A percentile compares a stretch with the other conserved stretches of the same genome.
Evolutionary conservation across 2,797 vertebrate species (phyloP).

Genomic region (Pseudochirops corinnae): DNA sequence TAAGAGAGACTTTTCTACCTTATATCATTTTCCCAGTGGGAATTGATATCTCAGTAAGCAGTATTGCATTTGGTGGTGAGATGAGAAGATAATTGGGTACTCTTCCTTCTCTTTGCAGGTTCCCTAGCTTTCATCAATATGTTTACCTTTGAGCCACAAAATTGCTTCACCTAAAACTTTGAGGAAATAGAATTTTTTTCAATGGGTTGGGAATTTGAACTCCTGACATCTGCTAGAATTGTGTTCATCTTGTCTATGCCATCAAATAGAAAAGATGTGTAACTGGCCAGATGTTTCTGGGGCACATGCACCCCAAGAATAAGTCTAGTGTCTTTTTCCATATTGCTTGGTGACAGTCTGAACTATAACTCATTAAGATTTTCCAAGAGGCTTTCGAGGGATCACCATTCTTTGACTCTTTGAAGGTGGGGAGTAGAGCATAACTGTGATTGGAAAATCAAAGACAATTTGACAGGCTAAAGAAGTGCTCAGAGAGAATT

Average conservation of each 20-base stretch:
- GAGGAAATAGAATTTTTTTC: constrained; percentile 60
- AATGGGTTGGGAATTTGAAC: background rate
- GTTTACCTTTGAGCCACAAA: background rate
- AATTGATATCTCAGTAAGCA: constrained; percentile 27
- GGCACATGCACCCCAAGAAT: background rate
- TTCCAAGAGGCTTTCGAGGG: background rate
- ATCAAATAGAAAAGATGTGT: constrained; percentile 34
- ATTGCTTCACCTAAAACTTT: constrained; percentile 28
- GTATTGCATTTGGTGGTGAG: constrained; percentile 44
- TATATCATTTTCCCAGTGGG: constrained; percentile 9
- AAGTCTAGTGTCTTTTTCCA: background rate
- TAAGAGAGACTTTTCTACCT: constrained; percentile 25
- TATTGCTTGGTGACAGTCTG: background rate
- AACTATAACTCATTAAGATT: constrained; percentile 1
- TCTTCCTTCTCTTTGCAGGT: constrained; percentile 33
- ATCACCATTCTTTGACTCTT: constrained; percentile 44
- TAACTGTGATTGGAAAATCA: constrained; percentile 31
- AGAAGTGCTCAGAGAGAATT: background rate
- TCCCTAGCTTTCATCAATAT: constrained; percentile 53
- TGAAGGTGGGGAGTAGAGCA: background rate
- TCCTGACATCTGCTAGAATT: constrained; percentile 42
- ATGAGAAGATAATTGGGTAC: background rate
- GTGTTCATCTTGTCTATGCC: constrained; percentile 48
- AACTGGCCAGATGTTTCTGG: constrained; percentile 9
- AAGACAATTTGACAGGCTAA: constrained; percentile 40